A percentile compares a stretch with the other conserved stretches of the same genome.
Evolutionary conservation across 2,797 vertebrate genomes (phyloP).

Genomic region (Pangasius krempfi): DNA sequence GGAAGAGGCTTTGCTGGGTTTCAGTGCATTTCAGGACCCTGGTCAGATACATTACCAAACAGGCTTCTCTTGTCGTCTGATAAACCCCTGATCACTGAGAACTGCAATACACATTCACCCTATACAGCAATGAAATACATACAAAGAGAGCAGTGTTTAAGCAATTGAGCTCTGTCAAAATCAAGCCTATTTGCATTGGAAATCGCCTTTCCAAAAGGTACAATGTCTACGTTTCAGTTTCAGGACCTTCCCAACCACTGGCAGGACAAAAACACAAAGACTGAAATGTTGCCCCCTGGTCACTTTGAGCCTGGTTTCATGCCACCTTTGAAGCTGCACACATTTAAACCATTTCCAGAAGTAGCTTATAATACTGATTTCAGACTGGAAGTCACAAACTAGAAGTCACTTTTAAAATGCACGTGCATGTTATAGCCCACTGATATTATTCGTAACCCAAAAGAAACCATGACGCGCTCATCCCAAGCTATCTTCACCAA

Average conservation of each 20-base stretch:
- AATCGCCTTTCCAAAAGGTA: slow-evolving; percentile 10
- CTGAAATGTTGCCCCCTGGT: neutral
- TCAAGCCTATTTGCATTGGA: slow-evolving; percentile 23
- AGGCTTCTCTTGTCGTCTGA: neutral
- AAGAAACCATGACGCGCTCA: neutral
- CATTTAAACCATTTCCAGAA: too few relatives aligned
- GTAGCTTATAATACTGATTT: neutral
- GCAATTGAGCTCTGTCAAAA: neutral
- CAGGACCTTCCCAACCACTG: neutral
- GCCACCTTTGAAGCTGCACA: neutral
- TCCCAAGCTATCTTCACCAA: neutral
- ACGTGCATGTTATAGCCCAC: neutral
- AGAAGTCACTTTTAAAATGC: neutral
- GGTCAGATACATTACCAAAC: slow-evolving; percentile 28
- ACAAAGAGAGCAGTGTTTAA: neutral
- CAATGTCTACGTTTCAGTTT: neutral
- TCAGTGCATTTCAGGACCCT: slow-evolving; percentile 33
- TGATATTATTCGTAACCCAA: neutral
- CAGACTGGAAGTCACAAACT: neutral
- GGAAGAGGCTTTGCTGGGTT: neutral
- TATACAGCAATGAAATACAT: neutral
- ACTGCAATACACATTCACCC: neutral
- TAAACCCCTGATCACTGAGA: neutral
- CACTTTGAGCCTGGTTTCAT: neutral
- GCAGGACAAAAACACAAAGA: neutral